Evolutionary conservation across 2,888 invertebrate genomes (phyloP).

Genomic region (Amiota mariae): DNA sequence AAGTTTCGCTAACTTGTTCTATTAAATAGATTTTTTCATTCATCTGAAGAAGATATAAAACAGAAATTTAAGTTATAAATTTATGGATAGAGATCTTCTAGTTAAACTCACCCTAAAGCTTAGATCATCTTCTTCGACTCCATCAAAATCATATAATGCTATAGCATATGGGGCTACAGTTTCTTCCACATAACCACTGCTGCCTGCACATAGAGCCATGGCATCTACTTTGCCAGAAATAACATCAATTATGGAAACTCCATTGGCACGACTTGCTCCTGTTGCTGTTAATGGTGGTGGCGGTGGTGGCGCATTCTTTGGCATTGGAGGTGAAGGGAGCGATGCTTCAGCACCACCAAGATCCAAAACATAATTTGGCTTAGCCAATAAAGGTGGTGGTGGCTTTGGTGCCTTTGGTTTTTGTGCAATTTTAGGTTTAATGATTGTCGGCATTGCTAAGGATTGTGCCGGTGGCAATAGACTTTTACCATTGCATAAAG

Average conservation of each 20-base stretch:
- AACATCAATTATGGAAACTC: conserved; percentile 71
- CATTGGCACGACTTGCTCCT: conserved; percentile 53
- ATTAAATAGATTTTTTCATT: conserved; percentile 83
- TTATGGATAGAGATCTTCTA: background rate
- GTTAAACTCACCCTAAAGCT: conserved; percentile 80
- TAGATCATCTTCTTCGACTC: conserved; percentile 84
- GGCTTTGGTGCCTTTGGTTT: conserved; percentile 70
- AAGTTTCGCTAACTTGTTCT: conserved; percentile 83
- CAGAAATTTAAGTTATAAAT: background rate
- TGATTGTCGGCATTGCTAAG: conserved; percentile 82
- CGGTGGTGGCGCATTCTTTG: conserved; percentile 84
- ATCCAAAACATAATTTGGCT: conserved; percentile 35
- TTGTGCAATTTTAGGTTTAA: conserved; percentile 75
- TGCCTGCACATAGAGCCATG: conserved; percentile 55
- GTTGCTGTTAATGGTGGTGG: conserved; percentile 75
- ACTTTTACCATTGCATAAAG: conserved; percentile 75
- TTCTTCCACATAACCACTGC: conserved; percentile 52
- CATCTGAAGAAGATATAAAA: conserved; percentile 74
- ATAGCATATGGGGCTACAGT: conserved; percentile 80
- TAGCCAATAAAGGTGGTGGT: conserved; percentile 60
- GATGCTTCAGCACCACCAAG: conserved; percentile 34
- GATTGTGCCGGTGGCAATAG: conserved; percentile 73
- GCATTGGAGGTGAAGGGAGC: conserved; percentile 84
- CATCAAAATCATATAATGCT: conserved; percentile 85
- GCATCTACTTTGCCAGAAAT: conserved; percentile 69